Evolutionary conservation across 2,888 invertebrate genomes (phyloP).

Genomic region (Drosophila peninsularis): DNA sequence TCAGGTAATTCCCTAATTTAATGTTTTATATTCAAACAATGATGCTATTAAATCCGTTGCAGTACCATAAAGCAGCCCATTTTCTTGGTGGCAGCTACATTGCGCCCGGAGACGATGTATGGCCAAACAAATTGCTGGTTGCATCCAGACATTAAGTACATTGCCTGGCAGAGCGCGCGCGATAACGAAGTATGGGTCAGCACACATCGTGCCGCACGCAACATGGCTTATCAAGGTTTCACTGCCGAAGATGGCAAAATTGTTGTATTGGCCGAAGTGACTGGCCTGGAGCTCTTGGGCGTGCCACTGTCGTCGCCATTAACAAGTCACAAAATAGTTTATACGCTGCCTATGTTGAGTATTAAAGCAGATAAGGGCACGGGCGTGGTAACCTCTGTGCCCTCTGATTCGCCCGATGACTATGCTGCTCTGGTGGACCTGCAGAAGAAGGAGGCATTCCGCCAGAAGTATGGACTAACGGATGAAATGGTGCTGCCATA

Average conservation of each 20-base stretch:
- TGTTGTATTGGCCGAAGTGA: constrained; percentile 88
- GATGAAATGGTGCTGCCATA: constrained; percentile 88
- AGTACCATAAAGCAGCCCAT: constrained; percentile 78
- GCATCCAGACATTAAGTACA: constrained; percentile 96
- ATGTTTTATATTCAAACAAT: neutral
- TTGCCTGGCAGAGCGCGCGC: constrained; percentile 91
- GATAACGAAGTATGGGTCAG: constrained; percentile 93
- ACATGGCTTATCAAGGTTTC: constrained; percentile 98
- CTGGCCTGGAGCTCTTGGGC: constrained; percentile 93
- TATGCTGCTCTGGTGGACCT: constrained; percentile 97
- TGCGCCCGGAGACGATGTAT: constrained; percentile 99
- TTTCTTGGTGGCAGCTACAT: constrained; percentile 95
- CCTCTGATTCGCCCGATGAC: constrained; percentile 99
- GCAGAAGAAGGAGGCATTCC: constrained; percentile 96
- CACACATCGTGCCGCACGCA: constrained; percentile 94
- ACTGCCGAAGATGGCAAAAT: constrained; percentile 92
- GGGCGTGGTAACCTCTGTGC: constrained; percentile 98
- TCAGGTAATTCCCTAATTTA: constrained; percentile 86
- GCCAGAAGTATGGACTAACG: constrained; percentile 94
- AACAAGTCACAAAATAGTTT: constrained; percentile 92
- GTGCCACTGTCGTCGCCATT: constrained; percentile 92
- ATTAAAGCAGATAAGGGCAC: constrained; percentile 99
- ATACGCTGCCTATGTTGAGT: constrained; percentile 98
- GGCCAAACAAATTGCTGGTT: constrained; percentile 99
- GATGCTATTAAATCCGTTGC: neutral